phyloP scores from a whole-genome alignment of 2,797 vertebrate genomes.

The Sebastes ruberrimus region DNA sequence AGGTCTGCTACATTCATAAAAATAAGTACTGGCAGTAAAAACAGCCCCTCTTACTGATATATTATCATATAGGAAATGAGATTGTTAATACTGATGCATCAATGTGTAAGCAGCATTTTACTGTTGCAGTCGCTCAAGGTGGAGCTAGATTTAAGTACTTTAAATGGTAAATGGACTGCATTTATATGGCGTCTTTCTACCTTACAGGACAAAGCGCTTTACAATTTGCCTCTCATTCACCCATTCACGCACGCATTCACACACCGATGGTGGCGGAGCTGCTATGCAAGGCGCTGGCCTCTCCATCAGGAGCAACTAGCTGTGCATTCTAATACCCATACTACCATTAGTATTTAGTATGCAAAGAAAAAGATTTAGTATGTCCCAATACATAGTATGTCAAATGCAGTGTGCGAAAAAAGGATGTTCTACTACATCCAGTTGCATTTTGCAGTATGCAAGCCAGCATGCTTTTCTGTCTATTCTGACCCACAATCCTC shows the following conservation, averaged over 20 bases:
- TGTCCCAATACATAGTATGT: too few relatives aligned
- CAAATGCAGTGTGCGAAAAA: too few relatives aligned
- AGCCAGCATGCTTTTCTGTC: too few relatives aligned
- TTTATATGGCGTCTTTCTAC: neutral
- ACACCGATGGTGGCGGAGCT: neutral
- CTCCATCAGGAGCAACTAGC: neutral
- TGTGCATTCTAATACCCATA: too few relatives aligned
- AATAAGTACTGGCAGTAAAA: neutral
- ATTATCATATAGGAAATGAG: neutral
- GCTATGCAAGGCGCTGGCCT: neutral
- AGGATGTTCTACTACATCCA: too few relatives aligned
- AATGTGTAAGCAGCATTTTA: neutral
- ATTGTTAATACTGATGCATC: neutral
- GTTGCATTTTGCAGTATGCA: too few relatives aligned
- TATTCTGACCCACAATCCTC: too few relatives aligned
- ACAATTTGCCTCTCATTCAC: neutral
- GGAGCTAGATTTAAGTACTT: neutral
- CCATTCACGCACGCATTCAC: neutral
- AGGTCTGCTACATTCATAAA: neutral
- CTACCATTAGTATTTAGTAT: too few relatives aligned
- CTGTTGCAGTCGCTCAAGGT: neutral
- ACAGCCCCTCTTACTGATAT: neutral
- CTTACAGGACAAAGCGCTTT: neutral
- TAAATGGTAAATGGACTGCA: neutral
- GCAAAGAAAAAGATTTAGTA: too few relatives aligned